Evolutionary conservation across 1,140 invertebrate species (phyloP), one percentile per base, ranked within the genome.

Genomic region (Leptinotarsa texana): DNA sequence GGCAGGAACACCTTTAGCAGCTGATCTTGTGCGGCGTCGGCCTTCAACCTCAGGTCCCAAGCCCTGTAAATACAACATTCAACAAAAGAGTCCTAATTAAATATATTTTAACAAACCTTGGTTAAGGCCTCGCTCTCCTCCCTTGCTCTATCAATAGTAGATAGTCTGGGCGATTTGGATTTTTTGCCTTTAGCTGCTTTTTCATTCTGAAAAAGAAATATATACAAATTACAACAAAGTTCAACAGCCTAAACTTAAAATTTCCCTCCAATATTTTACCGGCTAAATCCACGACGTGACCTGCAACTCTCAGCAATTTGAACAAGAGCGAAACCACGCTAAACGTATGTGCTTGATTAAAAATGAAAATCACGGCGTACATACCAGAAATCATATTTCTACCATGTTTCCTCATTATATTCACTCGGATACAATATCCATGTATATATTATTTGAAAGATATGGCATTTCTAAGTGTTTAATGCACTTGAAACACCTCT

Each of bases 21-120:
- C 82, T 21, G 86, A 87, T 57, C 86, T 75, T 8, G 86, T 87
- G 24, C 85, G 78, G 47, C 86, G 81, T 62, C 86, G 77, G 17
- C 85, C 86, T 77, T 86, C 85, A 48, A 84, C 79, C 74, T 85
- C 83, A 69, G 82, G 80, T 42, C 79, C 82, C 24, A 83, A 72
- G 42, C 81, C 82, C 84, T 85, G 78, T 66, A 80, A 78, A 63
- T 18, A 27, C 17, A 74, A 70, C 51, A 57, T 17, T 57, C 15
- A 18, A 57, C 15, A 57, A 51, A 47, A 67, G 57, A 65, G 3
- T 65, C 18, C 15, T 17, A 69, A 13, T 67, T 11, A 1, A 42
- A 42, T 11, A 42, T 42, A 42, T 8, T 5, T 42, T 8, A 75
- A 48, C 22, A 72, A 80, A 85, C 84, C 81, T 85, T 85, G 63